Evolutionary conservation across 1,140 invertebrate genomes (phyloP).

Genomic region (Sitophilus oryzae): DNA sequence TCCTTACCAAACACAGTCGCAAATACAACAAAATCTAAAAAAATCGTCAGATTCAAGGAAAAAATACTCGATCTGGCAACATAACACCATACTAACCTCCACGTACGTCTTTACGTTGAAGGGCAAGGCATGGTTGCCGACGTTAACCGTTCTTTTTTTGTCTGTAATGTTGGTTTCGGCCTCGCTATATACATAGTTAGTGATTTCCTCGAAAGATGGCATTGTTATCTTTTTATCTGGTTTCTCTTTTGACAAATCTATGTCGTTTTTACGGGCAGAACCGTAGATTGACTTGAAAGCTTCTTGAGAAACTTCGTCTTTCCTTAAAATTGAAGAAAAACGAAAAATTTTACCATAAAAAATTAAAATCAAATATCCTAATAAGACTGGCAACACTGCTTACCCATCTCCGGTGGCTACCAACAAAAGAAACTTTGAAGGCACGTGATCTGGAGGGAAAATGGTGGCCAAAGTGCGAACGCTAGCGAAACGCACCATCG

Average conservation of each 20-base stretch:
- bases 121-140: conserved; percentile 60
- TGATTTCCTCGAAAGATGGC: conserved; percentile 41
- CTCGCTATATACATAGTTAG: conserved; percentile 48
- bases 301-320: conserved; percentile 70
- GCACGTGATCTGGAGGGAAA: conserved; percentile 73
- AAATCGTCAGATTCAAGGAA: background rate
- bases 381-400: too few relatives aligned
- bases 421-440: conserved; percentile 77
- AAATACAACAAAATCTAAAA: conserved; percentile 70
- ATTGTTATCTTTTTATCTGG: conserved; percentile 33
- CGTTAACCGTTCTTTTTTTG: conserved; percentile 46
- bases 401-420: conserved; percentile 77
- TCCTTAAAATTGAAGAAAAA: too few relatives aligned
- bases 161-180: conserved; percentile 43
- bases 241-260: conserved; percentile 35
- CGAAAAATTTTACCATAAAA: too few relatives aligned
- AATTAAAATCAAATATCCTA: too few relatives aligned
- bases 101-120: conserved; percentile 59
- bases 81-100: conserved; percentile 48
- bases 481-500: conserved; percentile 71
- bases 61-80: background rate
- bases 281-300: conserved; percentile 66
- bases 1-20: conserved; percentile 62
- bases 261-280: conserved; percentile 34
- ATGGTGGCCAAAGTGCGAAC: conserved; percentile 76